Evolutionary conservation across 37 sponge, comb jelly and placozoan species (phyloP), one percentile per base, ranked within the genome.

Genomic region (Geodia barretti): DNA sequence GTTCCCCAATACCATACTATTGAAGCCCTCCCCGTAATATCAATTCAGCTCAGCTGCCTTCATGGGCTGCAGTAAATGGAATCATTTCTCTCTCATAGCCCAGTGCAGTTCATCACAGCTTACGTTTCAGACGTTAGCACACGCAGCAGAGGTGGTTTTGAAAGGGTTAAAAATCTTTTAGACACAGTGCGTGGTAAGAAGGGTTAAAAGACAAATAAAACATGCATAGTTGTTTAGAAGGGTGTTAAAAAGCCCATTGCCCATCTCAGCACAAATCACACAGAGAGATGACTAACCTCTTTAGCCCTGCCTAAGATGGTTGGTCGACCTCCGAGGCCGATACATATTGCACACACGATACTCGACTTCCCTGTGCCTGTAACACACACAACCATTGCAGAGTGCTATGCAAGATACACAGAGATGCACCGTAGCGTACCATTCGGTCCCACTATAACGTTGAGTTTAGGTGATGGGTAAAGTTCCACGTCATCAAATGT

Each of bases 311-410:
- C 99, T 41, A 98, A 77, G 0, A 98, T 70, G 2, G 37, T 90
- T 0, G 95, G 60, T 26, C 68, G 39, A 3, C 99, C 99, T 24
- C 91, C 99, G n/a, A 98, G 81, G 24, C 97, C 99, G 0, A 98
- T 83, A 62, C 99, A 98, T 0, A 96, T 70, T 0, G 95, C 99
- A 92, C 99, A 98, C 64, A 98, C 95, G 69, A 98, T 71, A 41
- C 97, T 94, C 5, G 97, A 97, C 83, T 98, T 98, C 3, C 99
- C 99, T 73, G 95, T 94, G 21, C 98, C 92, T 91, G 75, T 8
- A 83, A 29, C 54, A 47, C 14, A 17, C 54, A 47, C 54, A 47
- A 7, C 54, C 14, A 47, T 32, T 23, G 20, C 3, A 75, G 8
- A 42, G 8, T 32, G 23, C 23, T 20, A 75, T n/a, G n/a, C n/a